Evolutionary conservation across 2,797 vertebrate species (phyloP).

Genomic region (Galago senegalensis): DNA sequence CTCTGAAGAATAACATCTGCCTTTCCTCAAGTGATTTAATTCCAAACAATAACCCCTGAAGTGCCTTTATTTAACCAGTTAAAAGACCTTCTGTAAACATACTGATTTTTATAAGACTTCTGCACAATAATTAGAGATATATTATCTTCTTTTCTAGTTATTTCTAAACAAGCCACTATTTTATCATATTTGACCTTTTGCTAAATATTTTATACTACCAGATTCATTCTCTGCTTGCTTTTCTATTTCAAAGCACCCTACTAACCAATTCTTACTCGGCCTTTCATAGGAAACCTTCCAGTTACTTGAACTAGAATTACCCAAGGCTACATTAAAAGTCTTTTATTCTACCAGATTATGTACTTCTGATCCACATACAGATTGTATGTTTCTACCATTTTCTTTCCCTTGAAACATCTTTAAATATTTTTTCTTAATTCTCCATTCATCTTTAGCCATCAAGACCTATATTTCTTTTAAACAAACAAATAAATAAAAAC

Average conservation of each 20-base stretch:
- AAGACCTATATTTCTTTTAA: not conserved
- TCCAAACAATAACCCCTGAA: not conserved
- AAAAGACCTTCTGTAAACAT: not conserved
- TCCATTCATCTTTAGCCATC: not conserved
- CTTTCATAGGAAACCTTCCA: not conserved
- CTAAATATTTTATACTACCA: not conserved
- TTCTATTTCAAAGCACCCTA: not conserved
- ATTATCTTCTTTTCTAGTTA: not conserved
- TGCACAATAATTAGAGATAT: not conserved
- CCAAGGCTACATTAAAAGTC: not conserved
- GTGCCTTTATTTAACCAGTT: not conserved
- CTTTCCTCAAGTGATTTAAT: not conserved
- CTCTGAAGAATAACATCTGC: not conserved
- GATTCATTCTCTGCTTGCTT: not conserved
- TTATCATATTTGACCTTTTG: not conserved
- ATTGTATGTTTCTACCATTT: not conserved
- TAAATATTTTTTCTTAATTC: constrained; percentile 2
- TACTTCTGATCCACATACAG: not conserved
- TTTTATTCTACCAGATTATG: not conserved
- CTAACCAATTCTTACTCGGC: not conserved
- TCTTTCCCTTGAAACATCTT: not conserved
- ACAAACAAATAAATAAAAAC: not conserved
- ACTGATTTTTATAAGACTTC: not conserved
- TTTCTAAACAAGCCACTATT: not conserved
- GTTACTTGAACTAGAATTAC: not conserved